A percentile compares a stretch with the other conserved stretches of the same genome.
Evolutionary conservation across 2,113 vertebrate genomes (phyloP).

Genomic region (Cynocephalus volans): DNA sequence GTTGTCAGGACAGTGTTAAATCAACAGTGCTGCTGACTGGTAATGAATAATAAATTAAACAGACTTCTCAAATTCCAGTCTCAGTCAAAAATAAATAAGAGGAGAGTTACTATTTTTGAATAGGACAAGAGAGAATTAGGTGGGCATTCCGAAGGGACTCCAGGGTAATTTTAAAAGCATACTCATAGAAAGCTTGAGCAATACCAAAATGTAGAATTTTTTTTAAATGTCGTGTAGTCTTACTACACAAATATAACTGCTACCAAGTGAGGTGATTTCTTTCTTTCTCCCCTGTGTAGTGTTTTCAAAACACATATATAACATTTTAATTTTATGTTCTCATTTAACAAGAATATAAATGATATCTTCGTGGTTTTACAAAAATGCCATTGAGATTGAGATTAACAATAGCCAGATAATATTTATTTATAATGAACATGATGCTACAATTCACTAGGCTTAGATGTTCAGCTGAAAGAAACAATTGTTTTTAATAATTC

Average conservation of each 20-base stretch:
- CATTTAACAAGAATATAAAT: neutral
- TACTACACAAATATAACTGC: neutral
- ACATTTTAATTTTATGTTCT: neutral
- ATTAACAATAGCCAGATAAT: no score
- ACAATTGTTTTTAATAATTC: neutral
- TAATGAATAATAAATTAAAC: neutral
- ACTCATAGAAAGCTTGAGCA: neutral
- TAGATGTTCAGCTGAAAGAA: no score
- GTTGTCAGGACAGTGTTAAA: neutral
- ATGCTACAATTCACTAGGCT: no score
- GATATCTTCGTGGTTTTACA: no score
- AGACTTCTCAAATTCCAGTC: neutral
- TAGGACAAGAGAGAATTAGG: neutral
- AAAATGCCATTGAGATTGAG: no score
- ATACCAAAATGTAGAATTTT: neutral
- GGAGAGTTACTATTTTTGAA: neutral
- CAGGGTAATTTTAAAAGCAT: neutral
- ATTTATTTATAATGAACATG: no score
- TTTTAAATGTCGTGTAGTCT: neutral
- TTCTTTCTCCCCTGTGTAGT: neutral
- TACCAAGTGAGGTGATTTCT: neutral
- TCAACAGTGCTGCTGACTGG: neutral
- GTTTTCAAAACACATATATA: neutral
- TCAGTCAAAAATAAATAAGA: neutral
- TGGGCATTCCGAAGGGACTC: neutral